Evolutionary conservation across 2,888 invertebrate genomes (phyloP).

Genomic region (Agrilus biguttatus): DNA sequence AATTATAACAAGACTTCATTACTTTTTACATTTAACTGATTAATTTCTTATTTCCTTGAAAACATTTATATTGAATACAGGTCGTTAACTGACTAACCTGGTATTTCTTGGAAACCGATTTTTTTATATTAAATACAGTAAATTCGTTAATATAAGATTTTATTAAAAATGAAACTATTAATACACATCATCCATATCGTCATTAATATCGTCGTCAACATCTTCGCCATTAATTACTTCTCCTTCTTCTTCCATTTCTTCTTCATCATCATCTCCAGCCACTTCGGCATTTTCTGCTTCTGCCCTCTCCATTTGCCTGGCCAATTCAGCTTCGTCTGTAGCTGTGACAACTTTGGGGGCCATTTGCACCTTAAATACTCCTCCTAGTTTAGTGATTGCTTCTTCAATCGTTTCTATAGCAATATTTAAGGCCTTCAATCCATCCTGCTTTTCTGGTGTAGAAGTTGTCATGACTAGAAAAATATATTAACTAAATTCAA

Average conservation of each 20-base stretch:
- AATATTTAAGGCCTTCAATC: constrained; percentile 74
- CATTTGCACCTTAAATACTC: constrained; percentile 90
- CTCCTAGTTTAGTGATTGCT: constrained; percentile 69
- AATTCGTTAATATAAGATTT: no score
- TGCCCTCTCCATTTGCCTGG: constrained; percentile 83
- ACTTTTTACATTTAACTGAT: no score
- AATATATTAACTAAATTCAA: background rate
- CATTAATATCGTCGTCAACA: constrained; percentile 28
- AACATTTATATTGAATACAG: no score
- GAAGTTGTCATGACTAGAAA: constrained; percentile 79
- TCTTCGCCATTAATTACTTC: constrained; percentile 23
- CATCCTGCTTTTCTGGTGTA: constrained; percentile 90
- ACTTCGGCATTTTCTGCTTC: constrained; percentile 92
- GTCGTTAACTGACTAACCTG: no score
- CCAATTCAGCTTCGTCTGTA: constrained; percentile 91
- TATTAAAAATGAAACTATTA: no score
- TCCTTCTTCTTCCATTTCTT: constrained; percentile 52
- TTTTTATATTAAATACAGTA: no score
- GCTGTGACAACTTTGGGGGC: constrained; percentile 97
- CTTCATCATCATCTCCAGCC: constrained; percentile 76
- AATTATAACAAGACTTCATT: no score
- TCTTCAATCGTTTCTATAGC: constrained; percentile 80
- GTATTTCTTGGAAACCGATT: no score
- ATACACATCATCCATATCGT: constrained; percentile 19
- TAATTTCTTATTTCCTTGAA: no score